These are phyloP conservation scores for Nomada hirtipes DNA, from an alignment of 2,888 invertebrate genomes.

Conservation along the genomic window DNA sequence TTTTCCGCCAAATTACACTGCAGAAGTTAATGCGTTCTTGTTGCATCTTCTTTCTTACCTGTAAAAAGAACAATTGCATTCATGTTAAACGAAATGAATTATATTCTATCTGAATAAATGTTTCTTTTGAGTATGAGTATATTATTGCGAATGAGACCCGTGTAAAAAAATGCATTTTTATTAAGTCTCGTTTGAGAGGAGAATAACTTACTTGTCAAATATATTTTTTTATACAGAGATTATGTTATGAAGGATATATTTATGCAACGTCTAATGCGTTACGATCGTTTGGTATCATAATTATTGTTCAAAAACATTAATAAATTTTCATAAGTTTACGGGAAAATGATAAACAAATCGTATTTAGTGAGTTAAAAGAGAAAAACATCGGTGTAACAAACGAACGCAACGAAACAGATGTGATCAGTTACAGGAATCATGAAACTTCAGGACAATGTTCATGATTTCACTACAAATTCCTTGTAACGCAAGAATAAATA, in stretches of 20 bases:
- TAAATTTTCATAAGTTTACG: no score
- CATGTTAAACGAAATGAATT: background rate
- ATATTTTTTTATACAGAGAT: background rate
- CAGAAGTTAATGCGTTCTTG: background rate
- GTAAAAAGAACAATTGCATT: background rate
- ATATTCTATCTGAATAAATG: background rate
- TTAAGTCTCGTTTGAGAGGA: no score
- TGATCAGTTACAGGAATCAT: slow-evolving; percentile 48
- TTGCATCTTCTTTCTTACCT: background rate
- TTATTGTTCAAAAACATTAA: no score
- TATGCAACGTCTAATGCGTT: no score
- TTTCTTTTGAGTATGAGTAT: background rate
- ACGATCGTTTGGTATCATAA: no score
- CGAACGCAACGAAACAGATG: slow-evolving; percentile 65
- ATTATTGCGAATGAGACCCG: background rate
- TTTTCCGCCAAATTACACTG: background rate
- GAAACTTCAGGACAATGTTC: slow-evolving; percentile 67
- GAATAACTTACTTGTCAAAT: background rate
- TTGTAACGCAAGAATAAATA: slow-evolving; percentile 64
- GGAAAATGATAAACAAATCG: no score
- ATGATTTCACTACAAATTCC: slow-evolving; percentile 70
- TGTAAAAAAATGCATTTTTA: background rate
- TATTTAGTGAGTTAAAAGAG: slow-evolving; percentile 15
- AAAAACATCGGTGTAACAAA: slow-evolving; percentile 59
- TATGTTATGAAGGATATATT: no score